Base-by-base conservation (phyloP, 2,113 vertebrate genomes). In the Catharus fuscescens region DNA sequence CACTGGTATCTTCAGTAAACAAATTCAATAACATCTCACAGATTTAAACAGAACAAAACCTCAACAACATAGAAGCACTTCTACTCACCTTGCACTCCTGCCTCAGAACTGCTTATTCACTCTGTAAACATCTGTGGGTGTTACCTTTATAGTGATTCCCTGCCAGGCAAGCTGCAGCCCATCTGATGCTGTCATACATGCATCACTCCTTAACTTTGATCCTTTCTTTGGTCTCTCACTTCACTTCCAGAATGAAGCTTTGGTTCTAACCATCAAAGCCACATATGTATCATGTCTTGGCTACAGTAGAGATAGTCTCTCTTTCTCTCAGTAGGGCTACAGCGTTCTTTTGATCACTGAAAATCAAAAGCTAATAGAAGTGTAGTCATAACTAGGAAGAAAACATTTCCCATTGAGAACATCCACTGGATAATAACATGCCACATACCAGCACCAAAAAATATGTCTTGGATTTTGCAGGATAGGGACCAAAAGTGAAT, bases 231-330 rank as follows among this genome's bases (percentile, higher is more conserved):
- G 70, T 94, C 34, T 90, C 88, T 95, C 65, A 40, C 69, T 69
- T 88, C 24, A 48, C 69, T 84, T 67, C n/a, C 52, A 52, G 78
- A 36, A 26, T 44, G 77, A 86, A 54, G 71, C 81, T 85, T 94
- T 80, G 71, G 71, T 93, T 80, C 42, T 80, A 56, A 48, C 64
- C 60, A 70, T 96, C 87, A 96, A 94, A 97, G 93, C 67, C 71
- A 85, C 47, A 34, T 20, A 26, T 26, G 56, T 45, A 62, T 77
- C 34, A 9, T 44, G 44, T 53, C 56, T 80, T 59, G 79, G 71
- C 62, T 92, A 48, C 32, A 40, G 59, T 26, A 93, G 54, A 70
- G 52, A 95, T 73, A 90, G 66, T 66, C 76, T 93, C 78, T 73
- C 54, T 76, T 25, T 72, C n/a, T 92, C 69, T 65, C 47, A 19